Evolutionary conservation across 2,113 vertebrate genomes (phyloP).

Genomic region (Cepphus grylle): DNA sequence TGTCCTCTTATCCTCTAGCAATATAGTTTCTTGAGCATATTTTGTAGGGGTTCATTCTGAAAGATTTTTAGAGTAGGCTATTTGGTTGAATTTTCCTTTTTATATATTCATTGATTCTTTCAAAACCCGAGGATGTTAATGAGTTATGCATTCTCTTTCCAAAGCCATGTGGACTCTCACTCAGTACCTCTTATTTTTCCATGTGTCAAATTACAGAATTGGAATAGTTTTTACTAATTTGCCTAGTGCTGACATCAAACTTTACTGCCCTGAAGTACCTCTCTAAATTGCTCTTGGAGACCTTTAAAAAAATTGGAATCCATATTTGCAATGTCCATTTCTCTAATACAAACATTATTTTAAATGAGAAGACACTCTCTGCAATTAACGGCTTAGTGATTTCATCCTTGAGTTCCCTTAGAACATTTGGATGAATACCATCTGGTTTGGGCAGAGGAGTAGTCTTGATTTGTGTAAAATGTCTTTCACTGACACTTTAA

Average conservation of each 20-base stretch:
- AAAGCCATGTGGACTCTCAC: not conserved
- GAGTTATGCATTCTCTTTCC: not conserved
- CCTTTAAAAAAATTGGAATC: not conserved
- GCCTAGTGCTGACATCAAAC: not conserved
- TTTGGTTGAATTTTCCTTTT: not conserved
- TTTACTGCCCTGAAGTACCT: not conserved
- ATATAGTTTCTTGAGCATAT: not conserved
- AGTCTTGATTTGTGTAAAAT: not conserved
- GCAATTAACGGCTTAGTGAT: constrained; percentile 22
- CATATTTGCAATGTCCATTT: not conserved
- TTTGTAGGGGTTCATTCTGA: not conserved
- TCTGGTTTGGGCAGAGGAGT: constrained; percentile 1
- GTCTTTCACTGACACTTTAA: not conserved
- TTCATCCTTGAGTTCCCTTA: constrained; percentile 35
- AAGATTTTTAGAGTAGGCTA: not conserved
- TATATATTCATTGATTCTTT: not conserved
- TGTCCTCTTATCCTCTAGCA: not conserved
- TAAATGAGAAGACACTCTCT: not conserved
- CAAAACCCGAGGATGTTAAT: not conserved
- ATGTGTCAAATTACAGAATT: not conserved
- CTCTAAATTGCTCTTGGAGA: not conserved
- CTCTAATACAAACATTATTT: constrained; percentile 35
- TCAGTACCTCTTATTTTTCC: not conserved
- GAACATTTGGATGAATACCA: constrained; percentile 15
- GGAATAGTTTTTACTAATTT: not conserved